Percentiles rank a stretch among this genome's conserved stretches.
These are phyloP conservation scores for Aplocera efformata DNA, from an alignment of 2,888 invertebrate genomes.

Conservation along the genomic window DNA sequence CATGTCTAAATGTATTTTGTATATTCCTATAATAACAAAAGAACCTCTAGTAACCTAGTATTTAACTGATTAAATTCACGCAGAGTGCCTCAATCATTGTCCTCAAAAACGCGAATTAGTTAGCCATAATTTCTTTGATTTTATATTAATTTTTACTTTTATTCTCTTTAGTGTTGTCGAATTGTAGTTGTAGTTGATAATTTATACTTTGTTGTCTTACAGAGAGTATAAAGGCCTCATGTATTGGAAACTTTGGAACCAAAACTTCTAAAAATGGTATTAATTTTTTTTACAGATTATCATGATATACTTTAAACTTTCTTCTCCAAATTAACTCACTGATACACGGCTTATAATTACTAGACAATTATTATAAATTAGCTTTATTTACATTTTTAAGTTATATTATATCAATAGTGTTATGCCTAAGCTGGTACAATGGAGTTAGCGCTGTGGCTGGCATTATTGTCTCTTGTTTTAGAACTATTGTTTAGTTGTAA, in stretches of 20 bases:
- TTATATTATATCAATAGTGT: conserved; percentile 67
- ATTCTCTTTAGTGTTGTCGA: conserved; percentile 61
- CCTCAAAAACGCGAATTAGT: conserved; percentile 64
- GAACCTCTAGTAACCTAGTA: conserved; percentile 55
- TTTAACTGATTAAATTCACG: conserved; percentile 70
- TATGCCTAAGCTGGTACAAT: conserved; percentile 28
- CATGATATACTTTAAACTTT: conserved; percentile 35
- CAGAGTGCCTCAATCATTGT: conserved; percentile 77
- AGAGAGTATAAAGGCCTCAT: conserved; percentile 43
- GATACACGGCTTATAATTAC: conserved; percentile 55
- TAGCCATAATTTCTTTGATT: conserved; percentile 73
- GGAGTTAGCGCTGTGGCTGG: conserved; percentile 39
- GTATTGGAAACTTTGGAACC: conserved; percentile 54
- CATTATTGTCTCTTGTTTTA: conserved; percentile 69
- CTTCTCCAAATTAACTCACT: conserved; percentile 56
- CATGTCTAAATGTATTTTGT: conserved; percentile 53
- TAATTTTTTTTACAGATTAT: conserved; percentile 33
- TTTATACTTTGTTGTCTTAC: conserved; percentile 54
- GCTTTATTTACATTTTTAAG: conserved; percentile 74
- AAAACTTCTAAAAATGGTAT: conserved; percentile 29
- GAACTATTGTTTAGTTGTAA: conserved; percentile 67
- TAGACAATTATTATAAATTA: conserved; percentile 62
- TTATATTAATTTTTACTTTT: conserved; percentile 64
- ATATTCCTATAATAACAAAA: conserved; percentile 57
- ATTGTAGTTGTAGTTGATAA: conserved; percentile 69